Conservation (phyloP, 2,113 vertebrate genomes). For the Symphodus melops region DNA sequence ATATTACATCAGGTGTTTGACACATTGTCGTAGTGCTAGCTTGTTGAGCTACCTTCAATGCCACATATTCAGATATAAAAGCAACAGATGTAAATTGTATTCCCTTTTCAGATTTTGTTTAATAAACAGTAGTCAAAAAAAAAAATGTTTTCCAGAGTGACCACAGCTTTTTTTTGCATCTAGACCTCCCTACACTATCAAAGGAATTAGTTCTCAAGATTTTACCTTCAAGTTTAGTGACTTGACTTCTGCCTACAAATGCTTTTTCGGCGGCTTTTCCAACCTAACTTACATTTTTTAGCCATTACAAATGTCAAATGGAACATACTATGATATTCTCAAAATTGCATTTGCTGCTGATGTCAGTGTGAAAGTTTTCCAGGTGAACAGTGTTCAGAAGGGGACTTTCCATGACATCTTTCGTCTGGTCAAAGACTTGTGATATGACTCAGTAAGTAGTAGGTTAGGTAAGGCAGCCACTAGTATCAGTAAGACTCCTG, state of each 20-base stretch:
- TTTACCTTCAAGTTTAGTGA: slow-evolving; percentile 4
- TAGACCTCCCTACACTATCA: neutral
- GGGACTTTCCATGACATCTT: neutral
- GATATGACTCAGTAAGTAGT: slow-evolving; percentile 12
- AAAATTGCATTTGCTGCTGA: neutral
- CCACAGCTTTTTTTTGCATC: neutral
- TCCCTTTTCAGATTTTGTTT: neutral
- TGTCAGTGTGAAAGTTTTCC: neutral
- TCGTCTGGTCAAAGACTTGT: slow-evolving; percentile 2
- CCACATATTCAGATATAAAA: no score
- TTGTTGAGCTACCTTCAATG: slow-evolving; percentile 4
- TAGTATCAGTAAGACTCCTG: neutral
- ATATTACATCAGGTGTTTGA: neutral
- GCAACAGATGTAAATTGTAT: no score
- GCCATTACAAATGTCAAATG: slow-evolving; percentile 6
- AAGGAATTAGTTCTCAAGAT: slow-evolving; percentile 9
- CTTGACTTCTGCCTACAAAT: neutral
- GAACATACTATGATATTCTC: neutral
- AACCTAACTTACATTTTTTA: neutral
- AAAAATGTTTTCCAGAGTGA: neutral
- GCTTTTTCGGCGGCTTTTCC: slow-evolving; percentile 6
- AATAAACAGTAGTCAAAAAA: no score
- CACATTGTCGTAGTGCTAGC: no score
- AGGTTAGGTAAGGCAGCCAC: slow-evolving; percentile 1
- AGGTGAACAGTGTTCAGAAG: neutral